Evolutionary conservation across 2,113 vertebrate species (phyloP).

Genomic region (Perca fluviatilis): DNA sequence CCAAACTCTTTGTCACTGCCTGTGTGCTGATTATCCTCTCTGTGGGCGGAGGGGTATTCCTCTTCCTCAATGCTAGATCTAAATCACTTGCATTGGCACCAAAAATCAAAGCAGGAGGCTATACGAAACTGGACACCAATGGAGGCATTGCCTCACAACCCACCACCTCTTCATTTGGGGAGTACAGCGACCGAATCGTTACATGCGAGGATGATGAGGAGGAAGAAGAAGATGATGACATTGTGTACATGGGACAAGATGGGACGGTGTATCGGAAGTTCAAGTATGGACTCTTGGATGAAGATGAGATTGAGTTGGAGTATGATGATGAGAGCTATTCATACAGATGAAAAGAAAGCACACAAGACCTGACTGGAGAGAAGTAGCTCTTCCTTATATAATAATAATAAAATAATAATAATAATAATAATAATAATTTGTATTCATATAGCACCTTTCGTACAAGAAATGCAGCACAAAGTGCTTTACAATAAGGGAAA

Average conservation of each 20-base stretch:
- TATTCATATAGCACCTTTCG: no score
- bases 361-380: neutral
- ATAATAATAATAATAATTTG: no score
- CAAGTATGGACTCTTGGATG: slow-evolving; percentile 90
- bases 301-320: slow-evolving; percentile 91
- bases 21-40: slow-evolving; percentile 82
- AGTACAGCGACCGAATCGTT: slow-evolving; percentile 86
- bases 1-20: slow-evolving; percentile 73
- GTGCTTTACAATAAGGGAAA: no score
- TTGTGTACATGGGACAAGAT: slow-evolving; percentile 95
- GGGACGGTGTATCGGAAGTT: slow-evolving; percentile 94
- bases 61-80: slow-evolving; percentile 81
- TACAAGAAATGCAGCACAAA: no score
- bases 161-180: slow-evolving; percentile 77
- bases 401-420: no score
- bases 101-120: slow-evolving; percentile 78
- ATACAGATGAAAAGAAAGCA: slow-evolving; percentile 78
- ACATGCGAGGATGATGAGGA: slow-evolving; percentile 82
- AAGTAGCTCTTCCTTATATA: neutral
- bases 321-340: slow-evolving; percentile 94
- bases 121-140: slow-evolving; percentile 86
- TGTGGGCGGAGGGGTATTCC: slow-evolving; percentile 79
- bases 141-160: slow-evolving; percentile 44
- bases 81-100: slow-evolving; percentile 38
- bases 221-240: slow-evolving; percentile 86